Base-by-base conservation (phyloP, 30 jellyfish, hydroid and myxozoan genomes). In the Hydractinia symbiolongicarpus region DNA sequence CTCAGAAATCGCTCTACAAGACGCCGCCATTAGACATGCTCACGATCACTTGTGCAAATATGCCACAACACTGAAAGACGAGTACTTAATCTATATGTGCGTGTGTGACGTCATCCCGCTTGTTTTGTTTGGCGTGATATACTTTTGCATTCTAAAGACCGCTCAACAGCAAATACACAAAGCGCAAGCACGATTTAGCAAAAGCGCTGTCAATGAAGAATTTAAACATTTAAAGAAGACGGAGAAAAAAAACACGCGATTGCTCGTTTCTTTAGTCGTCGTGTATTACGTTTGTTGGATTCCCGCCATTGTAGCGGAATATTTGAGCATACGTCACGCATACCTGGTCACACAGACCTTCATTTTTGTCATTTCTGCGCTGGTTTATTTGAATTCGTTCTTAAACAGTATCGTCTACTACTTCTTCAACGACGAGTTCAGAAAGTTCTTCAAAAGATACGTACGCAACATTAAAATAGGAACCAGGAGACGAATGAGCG, bases 321-420 rank as follows among this genome's bases (percentile, higher is more conserved):
- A 5, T 53, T 71, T 71, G 13, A 19, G 53, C 66, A 19, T 71
- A 8, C 50, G 50, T 58, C 17, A 53, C 8, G 56, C 60, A 71
- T 55, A 71, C n/a, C 80, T 71, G 55, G 80, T 71, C n/a, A 71
- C 80, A 5, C 80, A 71, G 6, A 6, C 44, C 9, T 71, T 71
- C 66, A 71, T 71, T 20, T 19, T 71, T 30, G 67, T 71, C n/a
- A 71, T 71, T 30, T n/a, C 54, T 2, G 40, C 60, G 9, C 9
- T 71, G 9, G 80, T 71, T 71, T 71, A 71, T 20, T 5, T 50
- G 9, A 71, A 71, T 58, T 71, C 80, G 30, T 71, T 71, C 54
- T 53, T 71, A 6, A 71, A 71, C 60, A 20, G 80, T 15, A 60
- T 71, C 13, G 61, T 71, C n/a, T 71, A 71, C 80, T 71, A 71